Conservation (phyloP, 2,797 vertebrate species). For the Tamandua tetradactyla region DNA sequence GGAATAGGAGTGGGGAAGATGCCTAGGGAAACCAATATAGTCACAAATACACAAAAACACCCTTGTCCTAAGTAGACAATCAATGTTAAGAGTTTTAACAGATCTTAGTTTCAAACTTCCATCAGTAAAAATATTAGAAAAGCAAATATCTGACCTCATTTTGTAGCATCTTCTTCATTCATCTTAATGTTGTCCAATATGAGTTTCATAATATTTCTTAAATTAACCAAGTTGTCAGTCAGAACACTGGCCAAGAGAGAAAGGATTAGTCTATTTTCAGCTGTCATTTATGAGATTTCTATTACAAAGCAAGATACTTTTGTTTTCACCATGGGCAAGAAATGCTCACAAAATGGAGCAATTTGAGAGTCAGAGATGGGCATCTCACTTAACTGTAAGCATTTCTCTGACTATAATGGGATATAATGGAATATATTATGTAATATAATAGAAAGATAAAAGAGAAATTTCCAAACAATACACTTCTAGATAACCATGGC, state of each 20-base stretch:
- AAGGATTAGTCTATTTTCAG: neutral
- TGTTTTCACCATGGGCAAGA: neutral
- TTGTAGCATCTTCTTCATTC: slow-evolving; percentile 74
- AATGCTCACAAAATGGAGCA: neutral
- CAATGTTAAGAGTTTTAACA: neutral
- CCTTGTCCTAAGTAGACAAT: neutral
- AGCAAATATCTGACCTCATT: slow-evolving; percentile 62
- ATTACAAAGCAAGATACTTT: neutral
- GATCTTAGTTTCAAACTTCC: slow-evolving; percentile 51
- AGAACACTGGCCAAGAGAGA: slow-evolving; percentile 62
- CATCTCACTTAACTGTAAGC: neutral
- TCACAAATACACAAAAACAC: neutral
- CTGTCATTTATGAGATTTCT: neutral
- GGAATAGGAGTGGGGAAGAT: neutral
- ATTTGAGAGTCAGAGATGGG: neutral
- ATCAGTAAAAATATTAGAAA: slow-evolving; percentile 41
- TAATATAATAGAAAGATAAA: neutral
- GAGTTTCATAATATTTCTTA: slow-evolving; percentile 74
- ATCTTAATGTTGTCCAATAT: slow-evolving; percentile 70
- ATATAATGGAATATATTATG: too few relatives aligned
- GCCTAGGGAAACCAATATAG: neutral
- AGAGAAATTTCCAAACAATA: neutral
- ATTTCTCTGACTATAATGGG: neutral
- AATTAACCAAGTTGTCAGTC: slow-evolving; percentile 62
- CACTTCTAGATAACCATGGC: neutral